Conservation (phyloP, 2,888 invertebrate genomes). For the Morpho achilles region DNA sequence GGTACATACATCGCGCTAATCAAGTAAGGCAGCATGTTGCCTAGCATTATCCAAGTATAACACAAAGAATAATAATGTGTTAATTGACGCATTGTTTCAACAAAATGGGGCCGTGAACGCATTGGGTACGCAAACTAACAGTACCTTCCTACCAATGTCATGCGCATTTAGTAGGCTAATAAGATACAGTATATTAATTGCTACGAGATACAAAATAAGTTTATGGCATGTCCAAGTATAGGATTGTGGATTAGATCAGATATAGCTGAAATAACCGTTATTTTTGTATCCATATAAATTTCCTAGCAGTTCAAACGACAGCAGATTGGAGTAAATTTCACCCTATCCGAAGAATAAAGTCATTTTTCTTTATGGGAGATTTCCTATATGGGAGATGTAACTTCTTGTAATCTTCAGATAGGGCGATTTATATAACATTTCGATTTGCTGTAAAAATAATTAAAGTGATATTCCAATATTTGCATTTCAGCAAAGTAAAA, state of each 20-base stretch:
- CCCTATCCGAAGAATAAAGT: too few relatives aligned
- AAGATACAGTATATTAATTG: conserved; percentile 32
- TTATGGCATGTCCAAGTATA: not conserved
- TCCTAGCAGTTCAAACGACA: too few relatives aligned
- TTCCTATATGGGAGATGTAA: too few relatives aligned
- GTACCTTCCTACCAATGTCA: conserved; percentile 53
- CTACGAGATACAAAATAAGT: conserved; percentile 18
- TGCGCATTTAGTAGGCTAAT: conserved; percentile 37
- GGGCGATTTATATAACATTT: too few relatives aligned
- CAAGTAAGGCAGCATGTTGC: not conserved
- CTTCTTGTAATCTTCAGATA: too few relatives aligned
- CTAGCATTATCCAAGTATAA: conserved; percentile 33
- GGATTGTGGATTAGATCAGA: not conserved
- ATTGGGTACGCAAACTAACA: conserved; percentile 59
- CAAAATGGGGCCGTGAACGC: conserved; percentile 39
- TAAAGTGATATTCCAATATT: too few relatives aligned
- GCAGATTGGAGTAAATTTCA: too few relatives aligned
- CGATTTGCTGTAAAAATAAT: too few relatives aligned
- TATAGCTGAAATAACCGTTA: too few relatives aligned
- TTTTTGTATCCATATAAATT: too few relatives aligned
- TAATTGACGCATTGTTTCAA: conserved; percentile 58
- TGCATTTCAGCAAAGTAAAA: too few relatives aligned
- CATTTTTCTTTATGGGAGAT: too few relatives aligned
- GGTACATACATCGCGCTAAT: not conserved
- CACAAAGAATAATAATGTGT: conserved; percentile 61